Evolutionary conservation across 2,113 vertebrate species (phyloP).

Genomic region (Myodes glareolus): DNA sequence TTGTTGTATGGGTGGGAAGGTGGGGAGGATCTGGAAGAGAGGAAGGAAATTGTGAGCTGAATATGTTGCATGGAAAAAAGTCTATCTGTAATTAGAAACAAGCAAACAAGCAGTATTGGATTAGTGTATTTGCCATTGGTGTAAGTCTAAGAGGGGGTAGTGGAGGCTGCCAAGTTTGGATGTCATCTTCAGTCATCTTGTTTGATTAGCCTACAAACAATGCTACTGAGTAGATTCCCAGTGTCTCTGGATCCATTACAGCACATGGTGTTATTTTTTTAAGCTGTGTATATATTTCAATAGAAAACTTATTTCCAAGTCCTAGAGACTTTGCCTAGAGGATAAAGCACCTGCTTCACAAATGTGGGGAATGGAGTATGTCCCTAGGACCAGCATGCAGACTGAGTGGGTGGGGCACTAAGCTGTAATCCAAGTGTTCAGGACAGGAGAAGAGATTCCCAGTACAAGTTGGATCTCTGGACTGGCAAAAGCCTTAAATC

Average conservation of each 20-base stretch:
- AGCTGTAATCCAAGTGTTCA: not conserved
- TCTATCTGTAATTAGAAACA: not conserved
- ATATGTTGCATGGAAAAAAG: not conserved
- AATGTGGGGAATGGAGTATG: not conserved
- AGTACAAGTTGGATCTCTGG: not conserved
- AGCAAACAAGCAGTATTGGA: not conserved
- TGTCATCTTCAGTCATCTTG: not conserved
- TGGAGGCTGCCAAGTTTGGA: not conserved
- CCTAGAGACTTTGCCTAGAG: not conserved
- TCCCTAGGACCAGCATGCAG: too few species aligned
- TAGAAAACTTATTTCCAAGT: not conserved
- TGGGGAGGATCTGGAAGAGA: not conserved
- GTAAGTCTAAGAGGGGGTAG: not conserved
- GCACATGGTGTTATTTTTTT: not conserved
- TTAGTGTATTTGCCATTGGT: not conserved
- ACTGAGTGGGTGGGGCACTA: not conserved
- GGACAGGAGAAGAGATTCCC: not conserved
- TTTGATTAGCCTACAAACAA: not conserved
- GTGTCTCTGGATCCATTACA: not conserved
- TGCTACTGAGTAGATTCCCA: not conserved
- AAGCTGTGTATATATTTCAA: not conserved
- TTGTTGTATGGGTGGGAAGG: not conserved
- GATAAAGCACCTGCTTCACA: not conserved
- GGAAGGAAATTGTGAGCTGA: not conserved
- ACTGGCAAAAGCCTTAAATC: too few species aligned